Percentiles rank a stretch among this genome's conserved stretches.
phyloP scores from a whole-genome alignment of 2,888 invertebrate species.

The Neocrepidodera transversa region DNA sequence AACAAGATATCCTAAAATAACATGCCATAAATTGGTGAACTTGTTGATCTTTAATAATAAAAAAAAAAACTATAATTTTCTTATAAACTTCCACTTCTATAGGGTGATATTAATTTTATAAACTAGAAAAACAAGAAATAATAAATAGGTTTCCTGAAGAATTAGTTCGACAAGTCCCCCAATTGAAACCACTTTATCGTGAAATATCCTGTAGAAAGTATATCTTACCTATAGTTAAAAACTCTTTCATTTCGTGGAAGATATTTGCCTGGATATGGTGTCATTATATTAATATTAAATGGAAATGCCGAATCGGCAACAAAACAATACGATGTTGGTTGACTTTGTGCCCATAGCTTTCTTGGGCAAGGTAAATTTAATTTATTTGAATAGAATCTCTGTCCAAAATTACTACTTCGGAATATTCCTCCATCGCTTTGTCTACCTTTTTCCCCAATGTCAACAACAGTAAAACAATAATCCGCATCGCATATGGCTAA shows the following conservation, averaged over 20 bases:
- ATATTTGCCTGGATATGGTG: slow-evolving; percentile 4
- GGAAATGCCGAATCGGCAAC: slow-evolving; percentile 15
- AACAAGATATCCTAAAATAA: no score
- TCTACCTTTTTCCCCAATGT: slow-evolving; percentile 33
- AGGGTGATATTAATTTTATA: no score
- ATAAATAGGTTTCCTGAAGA: no score
- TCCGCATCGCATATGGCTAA: no score
- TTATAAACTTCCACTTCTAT: no score
- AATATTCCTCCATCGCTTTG: slow-evolving; percentile 32
- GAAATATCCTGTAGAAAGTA: background rate
- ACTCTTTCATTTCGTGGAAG: background rate
- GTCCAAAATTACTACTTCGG: slow-evolving; percentile 28
- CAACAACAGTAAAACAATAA: slow-evolving; percentile 31
- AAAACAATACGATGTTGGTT: background rate
- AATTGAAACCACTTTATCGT: no score
- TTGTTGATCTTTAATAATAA: no score
- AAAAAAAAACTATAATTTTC: no score
- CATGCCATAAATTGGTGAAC: no score
- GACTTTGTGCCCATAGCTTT: background rate
- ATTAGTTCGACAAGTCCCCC: no score
- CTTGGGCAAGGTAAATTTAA: slow-evolving; percentile 1
- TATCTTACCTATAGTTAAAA: slow-evolving; percentile 13
- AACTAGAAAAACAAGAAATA: no score
- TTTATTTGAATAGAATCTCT: slow-evolving; percentile 8
- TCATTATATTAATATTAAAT: background rate